Evolutionary conservation across 2,113 vertebrate species (phyloP).

Genomic region (Eudyptes chrysolophus): DNA sequence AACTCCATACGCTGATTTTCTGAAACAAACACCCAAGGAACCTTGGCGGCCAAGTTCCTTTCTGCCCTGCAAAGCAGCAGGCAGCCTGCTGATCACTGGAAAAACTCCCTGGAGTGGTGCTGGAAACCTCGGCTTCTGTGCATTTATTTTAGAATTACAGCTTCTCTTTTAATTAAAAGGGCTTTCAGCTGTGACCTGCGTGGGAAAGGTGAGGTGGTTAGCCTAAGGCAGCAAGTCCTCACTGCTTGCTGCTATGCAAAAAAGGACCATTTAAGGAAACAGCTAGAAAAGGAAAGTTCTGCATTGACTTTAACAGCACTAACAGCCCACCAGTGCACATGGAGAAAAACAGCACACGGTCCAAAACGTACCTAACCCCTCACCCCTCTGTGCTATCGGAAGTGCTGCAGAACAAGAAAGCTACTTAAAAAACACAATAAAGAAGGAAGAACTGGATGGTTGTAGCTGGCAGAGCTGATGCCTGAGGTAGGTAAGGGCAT

Average conservation of each 20-base stretch:
- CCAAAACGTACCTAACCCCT: not conserved
- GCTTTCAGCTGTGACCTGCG: not conserved
- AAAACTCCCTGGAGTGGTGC: not conserved
- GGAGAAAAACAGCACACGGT: not conserved
- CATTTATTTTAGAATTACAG: not conserved
- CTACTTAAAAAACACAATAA: not conserved
- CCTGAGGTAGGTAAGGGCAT: not conserved
- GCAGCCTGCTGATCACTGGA: not conserved
- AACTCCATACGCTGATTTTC: not conserved
- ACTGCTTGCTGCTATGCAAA: not conserved
- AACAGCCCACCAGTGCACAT: not conserved
- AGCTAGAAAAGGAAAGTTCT: not conserved
- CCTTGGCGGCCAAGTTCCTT: not conserved
- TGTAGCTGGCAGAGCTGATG: not conserved
- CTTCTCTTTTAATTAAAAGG: not conserved
- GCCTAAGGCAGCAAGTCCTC: not conserved
- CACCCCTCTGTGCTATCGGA: too few species aligned
- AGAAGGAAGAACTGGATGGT: not conserved
- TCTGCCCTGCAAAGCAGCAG: not conserved
- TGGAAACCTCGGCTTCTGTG: not conserved
- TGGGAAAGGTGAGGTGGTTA: not conserved
- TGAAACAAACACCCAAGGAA: not conserved
- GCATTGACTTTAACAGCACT: not conserved
- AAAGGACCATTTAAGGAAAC: not conserved
- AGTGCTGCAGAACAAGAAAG: not conserved